Evolutionary conservation across 2,113 vertebrate genomes (phyloP).

Genomic region (Centropus bengalensis): DNA sequence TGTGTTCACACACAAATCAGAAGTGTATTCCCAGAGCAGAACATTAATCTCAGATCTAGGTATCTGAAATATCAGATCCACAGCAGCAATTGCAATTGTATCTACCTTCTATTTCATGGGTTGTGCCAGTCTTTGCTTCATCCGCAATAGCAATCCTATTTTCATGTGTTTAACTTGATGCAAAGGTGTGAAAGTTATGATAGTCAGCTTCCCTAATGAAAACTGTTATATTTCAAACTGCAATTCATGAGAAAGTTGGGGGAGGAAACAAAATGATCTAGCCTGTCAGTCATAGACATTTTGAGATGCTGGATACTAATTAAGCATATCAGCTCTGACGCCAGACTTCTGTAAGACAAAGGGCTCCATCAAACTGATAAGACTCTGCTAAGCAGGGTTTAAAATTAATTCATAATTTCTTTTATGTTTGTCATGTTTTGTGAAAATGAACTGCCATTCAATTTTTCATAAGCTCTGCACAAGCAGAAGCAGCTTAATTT

Average conservation of each 20-base stretch:
- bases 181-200: constrained; percentile 47
- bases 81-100: neutral
- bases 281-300: constrained; percentile 75
- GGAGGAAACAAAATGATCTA: constrained; percentile 50
- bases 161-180: constrained; percentile 49
- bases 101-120: neutral
- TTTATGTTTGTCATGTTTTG: constrained; percentile 80
- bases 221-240: constrained; percentile 57
- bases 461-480: constrained; percentile 75
- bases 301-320: constrained; percentile 77
- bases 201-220: constrained; percentile 44
- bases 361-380: constrained; percentile 80
- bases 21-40: neutral
- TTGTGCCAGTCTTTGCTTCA: neutral
- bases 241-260: neutral
- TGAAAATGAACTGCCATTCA: constrained; percentile 85
- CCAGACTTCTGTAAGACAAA: constrained; percentile 80
- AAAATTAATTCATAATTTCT: constrained; percentile 85
- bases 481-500: constrained; percentile 76
- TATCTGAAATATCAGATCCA: neutral
- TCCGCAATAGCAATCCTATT: neutral
- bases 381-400: constrained; percentile 76
- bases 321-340: constrained; percentile 76
- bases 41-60: neutral
- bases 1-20: neutral